Base-by-base conservation (phyloP, 2,113 vertebrate genomes). In the Colossoma macropomum region DNA sequence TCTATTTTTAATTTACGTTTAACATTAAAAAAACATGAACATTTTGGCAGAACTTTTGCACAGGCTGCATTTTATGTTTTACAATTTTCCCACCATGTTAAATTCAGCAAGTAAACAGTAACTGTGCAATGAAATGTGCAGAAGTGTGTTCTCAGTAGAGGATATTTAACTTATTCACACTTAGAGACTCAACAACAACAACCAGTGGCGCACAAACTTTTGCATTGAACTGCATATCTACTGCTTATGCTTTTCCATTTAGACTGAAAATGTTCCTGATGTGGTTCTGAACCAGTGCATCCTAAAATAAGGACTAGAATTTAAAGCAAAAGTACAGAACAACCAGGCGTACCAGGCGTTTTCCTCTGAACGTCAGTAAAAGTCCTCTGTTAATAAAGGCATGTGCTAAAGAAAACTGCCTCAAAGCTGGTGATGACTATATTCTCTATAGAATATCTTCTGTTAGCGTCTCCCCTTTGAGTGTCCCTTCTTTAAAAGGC, bases 361-460 rank as follows among this genome's bases (percentile, higher is more conserved):
- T 15, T 52, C 50, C 15, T 2, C 15, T 3, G 23, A 59, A 59
- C 23, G 4, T 59, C 23, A 56, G 52, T 17, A 19, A 56, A 6
- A 56, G 56, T 27, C 59, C 15, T 25, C 32, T 45, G 34, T 25
- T 38, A 38, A 69, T 38, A 69, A 71, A 23, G 21, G 21, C 34
- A 45, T 71, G 68, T 45, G 34, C 68, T 71, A n/a, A 71, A 45
- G 1, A 25, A 41, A 69, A 21, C 50, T 25, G 27, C 73, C 30
- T 48, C 23, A 45, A 48, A 80, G 32, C 50, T 62, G 52, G 68
- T 73, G 17, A 48, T 72, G 28, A 80, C 30, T 56, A 8, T n/a
- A 19, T 21, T n/a, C 75, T 71, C 62, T 77, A 70, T 21, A 34
- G 41, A 71, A 77, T 48, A 32, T 77, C 38, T 63, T 34, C 27